A percentile compares a stretch with the other conserved stretches of the same genome.
Evolutionary conservation across 2,113 vertebrate species (phyloP).

Genomic region (Sinosuthora webbiana): DNA sequence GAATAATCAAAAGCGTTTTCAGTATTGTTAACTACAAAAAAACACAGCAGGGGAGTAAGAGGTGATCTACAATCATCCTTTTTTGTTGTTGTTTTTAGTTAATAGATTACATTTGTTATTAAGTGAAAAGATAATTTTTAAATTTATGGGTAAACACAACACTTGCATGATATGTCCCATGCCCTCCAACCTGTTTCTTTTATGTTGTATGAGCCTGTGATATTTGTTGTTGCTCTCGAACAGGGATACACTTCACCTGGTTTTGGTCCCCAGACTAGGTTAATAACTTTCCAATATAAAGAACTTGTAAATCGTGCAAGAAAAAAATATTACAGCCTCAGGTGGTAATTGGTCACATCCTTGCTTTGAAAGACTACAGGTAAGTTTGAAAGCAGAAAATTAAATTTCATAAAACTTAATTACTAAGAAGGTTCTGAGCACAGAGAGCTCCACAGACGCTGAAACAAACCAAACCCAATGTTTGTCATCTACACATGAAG

Average conservation of each 20-base stretch:
- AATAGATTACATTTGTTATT: neutral
- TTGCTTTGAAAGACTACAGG: neutral
- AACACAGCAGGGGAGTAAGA: neutral
- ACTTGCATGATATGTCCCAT: neutral
- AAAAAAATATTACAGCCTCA: neutral
- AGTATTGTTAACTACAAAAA: neutral
- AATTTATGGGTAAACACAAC: accelerated
- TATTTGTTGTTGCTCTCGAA: neutral
- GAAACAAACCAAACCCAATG: neutral
- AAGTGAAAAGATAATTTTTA: neutral
- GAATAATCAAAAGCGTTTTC: neutral
- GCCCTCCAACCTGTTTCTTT: neutral
- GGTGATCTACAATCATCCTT: neutral
- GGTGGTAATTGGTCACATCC: neutral
- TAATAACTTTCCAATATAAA: neutral
- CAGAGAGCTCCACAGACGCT: neutral
- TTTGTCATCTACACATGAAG: neutral
- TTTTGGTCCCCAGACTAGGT: neutral
- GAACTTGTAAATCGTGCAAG: neutral
- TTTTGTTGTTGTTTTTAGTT: neutral
- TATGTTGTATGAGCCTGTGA: neutral
- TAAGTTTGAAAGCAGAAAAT: neutral
- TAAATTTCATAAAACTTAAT: neutral
- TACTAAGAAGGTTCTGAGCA: neutral
- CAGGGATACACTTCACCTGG: neutral